Conservation (phyloP, 2,888 invertebrate species). For the Dendrolimus houi region DNA sequence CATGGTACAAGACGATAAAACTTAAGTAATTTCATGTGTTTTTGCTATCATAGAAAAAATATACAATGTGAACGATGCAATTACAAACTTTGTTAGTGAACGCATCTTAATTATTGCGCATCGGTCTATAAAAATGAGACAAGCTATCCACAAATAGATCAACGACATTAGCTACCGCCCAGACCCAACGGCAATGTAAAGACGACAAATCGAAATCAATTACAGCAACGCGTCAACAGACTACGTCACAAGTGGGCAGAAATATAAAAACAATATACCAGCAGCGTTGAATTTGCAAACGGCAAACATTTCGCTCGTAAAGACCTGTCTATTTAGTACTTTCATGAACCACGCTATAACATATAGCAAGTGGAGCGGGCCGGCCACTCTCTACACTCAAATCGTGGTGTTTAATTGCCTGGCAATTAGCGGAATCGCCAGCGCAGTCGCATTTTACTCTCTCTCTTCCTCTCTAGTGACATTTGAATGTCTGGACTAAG, state of each 20-base stretch:
- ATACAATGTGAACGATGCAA: neutral
- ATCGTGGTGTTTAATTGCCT: conserved; percentile 63
- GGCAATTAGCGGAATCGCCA: conserved; percentile 54
- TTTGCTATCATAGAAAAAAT: no score
- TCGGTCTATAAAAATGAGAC: neutral
- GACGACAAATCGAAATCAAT: neutral
- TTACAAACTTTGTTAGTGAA: neutral
- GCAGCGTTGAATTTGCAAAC: conserved; percentile 25
- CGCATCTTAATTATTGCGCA: neutral
- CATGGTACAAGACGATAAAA: no score
- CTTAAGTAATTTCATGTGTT: no score
- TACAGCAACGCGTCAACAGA: neutral
- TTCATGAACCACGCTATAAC: conserved; percentile 64
- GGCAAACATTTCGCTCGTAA: conserved; percentile 41
- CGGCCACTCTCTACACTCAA: conserved; percentile 66
- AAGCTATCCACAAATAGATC: neutral
- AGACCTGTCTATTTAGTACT: conserved; percentile 50
- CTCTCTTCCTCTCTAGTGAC: conserved; percentile 18
- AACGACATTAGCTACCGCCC: neutral
- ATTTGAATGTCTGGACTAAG: conserved; percentile 3
- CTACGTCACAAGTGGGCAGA: conserved; percentile 12
- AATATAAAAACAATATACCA: conserved; percentile 17
- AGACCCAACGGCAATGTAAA: neutral
- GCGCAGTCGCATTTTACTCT: conserved; percentile 53
- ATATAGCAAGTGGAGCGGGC: conserved; percentile 72